These are phyloP conservation scores for Drosophila rhopaloa DNA, from an alignment of 1,140 invertebrate genomes.

Conservation along the genomic window DNA sequence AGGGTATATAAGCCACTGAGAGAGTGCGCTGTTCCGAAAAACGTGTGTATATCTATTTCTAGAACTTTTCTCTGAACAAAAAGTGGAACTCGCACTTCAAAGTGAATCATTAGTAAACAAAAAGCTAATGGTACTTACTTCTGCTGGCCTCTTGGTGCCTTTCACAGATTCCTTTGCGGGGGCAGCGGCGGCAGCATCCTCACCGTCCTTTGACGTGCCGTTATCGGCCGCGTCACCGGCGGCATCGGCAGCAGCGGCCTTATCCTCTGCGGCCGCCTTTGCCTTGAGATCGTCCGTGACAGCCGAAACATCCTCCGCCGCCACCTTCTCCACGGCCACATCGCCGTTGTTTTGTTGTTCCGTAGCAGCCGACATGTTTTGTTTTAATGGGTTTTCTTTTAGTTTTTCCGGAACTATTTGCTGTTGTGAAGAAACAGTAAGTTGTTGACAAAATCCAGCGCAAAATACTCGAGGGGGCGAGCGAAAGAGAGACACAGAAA, in stretches of 20 bases:
- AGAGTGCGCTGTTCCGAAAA: constrained; percentile 49
- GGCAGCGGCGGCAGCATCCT: constrained; percentile 67
- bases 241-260: constrained; percentile 66
- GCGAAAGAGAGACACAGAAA: constrained; percentile 51
- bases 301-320: constrained; percentile 65
- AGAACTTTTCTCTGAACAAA: constrained; percentile 60
- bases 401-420: constrained; percentile 52
- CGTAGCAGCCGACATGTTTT: constrained; percentile 82
- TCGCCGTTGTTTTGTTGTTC: constrained; percentile 84
- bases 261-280: constrained; percentile 76
- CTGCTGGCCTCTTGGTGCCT: constrained; percentile 83
- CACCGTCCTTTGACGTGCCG: constrained; percentile 78
- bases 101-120: constrained; percentile 76
- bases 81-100: constrained; percentile 26
- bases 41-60: constrained; percentile 83
- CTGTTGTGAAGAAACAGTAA: constrained; percentile 44
- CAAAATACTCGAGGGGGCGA: constrained; percentile 57
- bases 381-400: constrained; percentile 29
- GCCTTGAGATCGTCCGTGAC: constrained; percentile 84
- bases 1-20: constrained; percentile 37
- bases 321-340: constrained; percentile 83
- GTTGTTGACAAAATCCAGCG: constrained; percentile 75
- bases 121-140: constrained; percentile 68
- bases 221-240: constrained; percentile 77
- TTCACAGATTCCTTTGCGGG: constrained; percentile 79